These are phyloP conservation scores for Drosophila kokeensis DNA, from an alignment of 2,888 invertebrate species.

Conservation along the genomic window DNA sequence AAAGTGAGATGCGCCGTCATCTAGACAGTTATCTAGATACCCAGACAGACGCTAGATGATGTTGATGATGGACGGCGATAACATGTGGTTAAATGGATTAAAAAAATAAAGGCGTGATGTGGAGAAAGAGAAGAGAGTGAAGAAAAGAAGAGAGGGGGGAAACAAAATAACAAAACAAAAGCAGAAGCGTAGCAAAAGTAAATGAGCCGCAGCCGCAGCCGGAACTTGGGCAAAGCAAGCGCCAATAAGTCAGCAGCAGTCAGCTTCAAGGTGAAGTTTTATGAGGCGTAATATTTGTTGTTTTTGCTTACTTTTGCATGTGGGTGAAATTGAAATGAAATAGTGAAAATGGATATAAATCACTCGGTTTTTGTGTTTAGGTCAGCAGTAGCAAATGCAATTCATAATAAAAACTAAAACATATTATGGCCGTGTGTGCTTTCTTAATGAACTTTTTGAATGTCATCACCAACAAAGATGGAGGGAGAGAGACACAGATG, in stretches of 20 bases:
- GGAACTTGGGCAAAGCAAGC: conserved; percentile 60
- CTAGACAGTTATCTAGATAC: conserved; percentile 42
- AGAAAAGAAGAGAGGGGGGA: background rate
- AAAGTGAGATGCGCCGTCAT: conserved; percentile 40
- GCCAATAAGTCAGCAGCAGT: conserved; percentile 18
- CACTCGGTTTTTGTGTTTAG: conserved; percentile 21
- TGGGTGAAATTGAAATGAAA: conserved; percentile 69
- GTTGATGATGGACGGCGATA: conserved; percentile 64
- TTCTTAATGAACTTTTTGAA: conserved; percentile 50
- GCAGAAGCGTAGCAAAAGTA: conserved; percentile 49
- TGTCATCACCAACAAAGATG: conserved; percentile 12
- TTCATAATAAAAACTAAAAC: conserved; percentile 42
- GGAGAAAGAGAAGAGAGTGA: conserved; percentile 20
- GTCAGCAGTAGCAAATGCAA: conserved; percentile 29
- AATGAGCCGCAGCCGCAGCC: conserved; percentile 67
- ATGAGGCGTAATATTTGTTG: conserved; percentile 35
- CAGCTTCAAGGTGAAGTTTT: conserved; percentile 73
- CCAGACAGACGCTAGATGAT: conserved; percentile 51
- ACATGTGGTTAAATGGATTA: conserved; percentile 76
- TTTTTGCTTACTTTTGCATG: conserved; percentile 45
- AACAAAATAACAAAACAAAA: conserved; percentile 16
- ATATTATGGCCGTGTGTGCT: conserved; percentile 38
- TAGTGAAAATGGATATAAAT: conserved; percentile 31
- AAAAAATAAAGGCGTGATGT: conserved; percentile 52
- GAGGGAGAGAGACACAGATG: conserved; percentile 1